Conservation (phyloP, 2,888 invertebrate species). For the Platycnemis pennipes region DNA sequence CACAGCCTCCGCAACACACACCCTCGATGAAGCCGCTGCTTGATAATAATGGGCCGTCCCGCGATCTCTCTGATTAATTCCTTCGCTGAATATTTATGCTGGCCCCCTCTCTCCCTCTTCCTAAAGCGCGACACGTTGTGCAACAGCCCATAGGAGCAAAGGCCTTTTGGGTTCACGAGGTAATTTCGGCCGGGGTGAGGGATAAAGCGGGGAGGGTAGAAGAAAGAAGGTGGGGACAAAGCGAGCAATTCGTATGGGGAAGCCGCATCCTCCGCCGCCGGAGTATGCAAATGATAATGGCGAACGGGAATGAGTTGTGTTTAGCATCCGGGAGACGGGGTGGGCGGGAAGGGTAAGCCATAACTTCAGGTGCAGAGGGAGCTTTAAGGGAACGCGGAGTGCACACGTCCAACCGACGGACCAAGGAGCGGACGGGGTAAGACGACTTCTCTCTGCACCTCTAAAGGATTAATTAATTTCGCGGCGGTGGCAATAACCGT, state of each 20-base stretch:
- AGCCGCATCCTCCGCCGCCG: not conserved
- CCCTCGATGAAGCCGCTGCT: not conserved
- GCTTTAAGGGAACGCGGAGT: not conserved
- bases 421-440: not conserved
- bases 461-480: not conserved
- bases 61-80: not conserved
- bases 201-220: not conserved
- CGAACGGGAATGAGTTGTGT: not conserved
- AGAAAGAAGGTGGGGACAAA: not conserved
- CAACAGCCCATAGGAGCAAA: not conserved
- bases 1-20: not conserved
- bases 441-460: not conserved
- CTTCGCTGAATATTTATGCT: not conserved
- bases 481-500: not conserved
- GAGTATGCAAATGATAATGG: not conserved
- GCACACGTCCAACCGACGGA: not conserved
- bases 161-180: not conserved
- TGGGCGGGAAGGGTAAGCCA: not conserved
- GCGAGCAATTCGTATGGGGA: not conserved
- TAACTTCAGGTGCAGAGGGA: not conserved
- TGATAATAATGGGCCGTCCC: not conserved
- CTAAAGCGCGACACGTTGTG: not conserved
- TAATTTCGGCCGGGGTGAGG: not conserved
- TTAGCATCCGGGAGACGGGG: not conserved
- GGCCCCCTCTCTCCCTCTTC: not conserved